Percentiles rank a stretch among this genome's conserved stretches.
phyloP scores from a whole-genome alignment of 2,888 invertebrate species.

The Congeria kusceri region DNA sequence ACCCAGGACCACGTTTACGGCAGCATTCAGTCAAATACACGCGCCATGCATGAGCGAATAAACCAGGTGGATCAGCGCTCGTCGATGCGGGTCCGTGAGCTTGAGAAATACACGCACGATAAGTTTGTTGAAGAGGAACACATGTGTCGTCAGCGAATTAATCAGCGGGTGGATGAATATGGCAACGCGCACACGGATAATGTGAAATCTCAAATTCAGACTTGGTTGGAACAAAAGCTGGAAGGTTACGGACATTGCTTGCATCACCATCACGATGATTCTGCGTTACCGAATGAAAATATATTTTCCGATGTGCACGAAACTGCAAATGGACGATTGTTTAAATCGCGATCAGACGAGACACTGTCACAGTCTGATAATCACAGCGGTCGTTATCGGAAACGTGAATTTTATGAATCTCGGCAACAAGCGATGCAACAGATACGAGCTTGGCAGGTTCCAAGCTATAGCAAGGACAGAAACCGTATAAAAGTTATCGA shows the following conservation, averaged over 20 bases:
- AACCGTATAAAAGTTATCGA: conserved; percentile 50
- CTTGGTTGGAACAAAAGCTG: conserved; percentile 79
- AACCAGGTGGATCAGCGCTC: conserved; percentile 90
- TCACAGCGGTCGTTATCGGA: conserved; percentile 89
- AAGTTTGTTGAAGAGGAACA: conserved; percentile 89
- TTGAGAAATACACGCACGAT: conserved; percentile 86
- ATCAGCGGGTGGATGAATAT: conserved; percentile 88
- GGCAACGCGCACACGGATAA: conserved; percentile 81
- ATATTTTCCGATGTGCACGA: conserved; percentile 76
- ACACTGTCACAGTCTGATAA: conserved; percentile 86
- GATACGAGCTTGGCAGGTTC: conserved; percentile 80
- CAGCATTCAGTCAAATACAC: conserved; percentile 92
- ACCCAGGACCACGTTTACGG: conserved; percentile 93
- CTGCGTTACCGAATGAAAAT: conserved; percentile 76
- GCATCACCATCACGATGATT: conserved; percentile 81
- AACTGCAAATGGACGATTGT: conserved; percentile 78
- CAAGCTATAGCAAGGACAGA: conserved; percentile 66
- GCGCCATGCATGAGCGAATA: conserved; percentile 92
- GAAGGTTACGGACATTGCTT: conserved; percentile 79
- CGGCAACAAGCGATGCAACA: conserved; percentile 80
- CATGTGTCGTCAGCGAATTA: conserved; percentile 89
- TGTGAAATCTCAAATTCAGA: conserved; percentile 78
- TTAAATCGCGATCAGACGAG: conserved; percentile 83
- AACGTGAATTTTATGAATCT: conserved; percentile 79
- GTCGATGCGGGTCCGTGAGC: conserved; percentile 76